Evolutionary conservation across 2,888 invertebrate genomes (phyloP).

Genomic region (Sepioteuthis lessoniana): DNA sequence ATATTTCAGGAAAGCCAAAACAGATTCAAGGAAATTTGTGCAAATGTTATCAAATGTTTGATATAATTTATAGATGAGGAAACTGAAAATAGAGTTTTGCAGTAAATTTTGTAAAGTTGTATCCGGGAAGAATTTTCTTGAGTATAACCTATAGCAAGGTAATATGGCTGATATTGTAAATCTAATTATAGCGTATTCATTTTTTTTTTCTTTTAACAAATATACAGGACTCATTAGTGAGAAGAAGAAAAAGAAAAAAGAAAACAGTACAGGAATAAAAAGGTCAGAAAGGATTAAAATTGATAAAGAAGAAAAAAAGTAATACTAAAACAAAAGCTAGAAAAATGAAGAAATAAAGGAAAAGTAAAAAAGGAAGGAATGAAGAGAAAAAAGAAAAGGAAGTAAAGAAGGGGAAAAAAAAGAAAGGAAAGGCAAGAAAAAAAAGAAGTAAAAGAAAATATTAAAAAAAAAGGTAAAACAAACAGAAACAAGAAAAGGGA

Average conservation of each 20-base stretch:
- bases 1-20: too few species aligned
- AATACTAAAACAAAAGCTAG: not conserved
- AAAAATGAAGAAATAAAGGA: not conserved
- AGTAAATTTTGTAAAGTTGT: too few species aligned
- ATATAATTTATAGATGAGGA: too few species aligned
- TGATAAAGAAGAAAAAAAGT: too few species aligned
- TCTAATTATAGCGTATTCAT: too few species aligned
- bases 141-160: too few species aligned
- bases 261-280: not conserved
- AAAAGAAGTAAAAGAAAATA: not conserved
- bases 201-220: too few species aligned
- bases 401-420: not conserved
- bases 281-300: not conserved
- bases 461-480: fast-evolving
- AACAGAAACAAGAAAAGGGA: not conserved
- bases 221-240: not conserved
- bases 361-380: not conserved
- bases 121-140: too few species aligned
- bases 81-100: too few species aligned
- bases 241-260: not conserved
- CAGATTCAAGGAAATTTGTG: too few species aligned
- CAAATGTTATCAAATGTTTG: too few species aligned
- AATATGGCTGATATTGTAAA: too few species aligned
- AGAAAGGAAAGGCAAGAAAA: not conserved
- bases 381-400: not conserved